Evolutionary conservation across 1,140 invertebrate genomes (phyloP).

Genomic region (Platyscapa corneri): DNA sequence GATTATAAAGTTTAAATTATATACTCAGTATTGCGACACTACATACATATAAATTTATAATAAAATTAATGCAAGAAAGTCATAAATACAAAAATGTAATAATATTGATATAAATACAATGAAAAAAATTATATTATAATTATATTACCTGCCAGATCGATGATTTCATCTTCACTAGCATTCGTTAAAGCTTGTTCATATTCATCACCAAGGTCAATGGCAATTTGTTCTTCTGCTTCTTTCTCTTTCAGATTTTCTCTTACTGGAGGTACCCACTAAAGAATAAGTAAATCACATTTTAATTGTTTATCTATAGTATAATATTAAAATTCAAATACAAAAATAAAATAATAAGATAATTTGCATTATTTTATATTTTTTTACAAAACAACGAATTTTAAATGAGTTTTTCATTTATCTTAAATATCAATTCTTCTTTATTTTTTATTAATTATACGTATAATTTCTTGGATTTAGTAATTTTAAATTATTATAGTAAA

Average conservation of each 20-base stretch:
- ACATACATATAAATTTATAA: too few species aligned
- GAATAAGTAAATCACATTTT: constrained; percentile 36
- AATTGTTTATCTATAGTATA: not conserved
- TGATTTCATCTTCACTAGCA: constrained; percentile 98
- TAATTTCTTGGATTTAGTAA: too few species aligned
- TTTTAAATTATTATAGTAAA: too few species aligned
- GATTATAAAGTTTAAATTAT: too few species aligned
- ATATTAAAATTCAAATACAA: not conserved
- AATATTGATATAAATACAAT: not conserved
- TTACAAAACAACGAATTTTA: too few species aligned
- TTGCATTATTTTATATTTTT: too few species aligned
- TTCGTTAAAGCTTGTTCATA: constrained; percentile 93
- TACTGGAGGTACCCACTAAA: constrained; percentile 89
- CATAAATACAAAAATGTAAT: not conserved
- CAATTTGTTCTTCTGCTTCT: constrained; percentile 91
- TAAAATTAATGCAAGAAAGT: too few species aligned
- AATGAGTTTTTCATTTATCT: too few species aligned
- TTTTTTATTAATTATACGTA: too few species aligned
- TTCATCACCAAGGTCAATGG: constrained; percentile 95
- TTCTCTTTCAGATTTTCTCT: constrained; percentile 85
- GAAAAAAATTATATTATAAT: constrained; percentile 15
- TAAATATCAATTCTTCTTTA: too few species aligned
- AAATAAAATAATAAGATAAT: not conserved
- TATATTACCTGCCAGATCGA: constrained; percentile 94
- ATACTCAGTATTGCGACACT: too few species aligned